Base-by-base conservation (phyloP, 2,888 invertebrate species). In the Lordiphosa fenestrarum region DNA sequence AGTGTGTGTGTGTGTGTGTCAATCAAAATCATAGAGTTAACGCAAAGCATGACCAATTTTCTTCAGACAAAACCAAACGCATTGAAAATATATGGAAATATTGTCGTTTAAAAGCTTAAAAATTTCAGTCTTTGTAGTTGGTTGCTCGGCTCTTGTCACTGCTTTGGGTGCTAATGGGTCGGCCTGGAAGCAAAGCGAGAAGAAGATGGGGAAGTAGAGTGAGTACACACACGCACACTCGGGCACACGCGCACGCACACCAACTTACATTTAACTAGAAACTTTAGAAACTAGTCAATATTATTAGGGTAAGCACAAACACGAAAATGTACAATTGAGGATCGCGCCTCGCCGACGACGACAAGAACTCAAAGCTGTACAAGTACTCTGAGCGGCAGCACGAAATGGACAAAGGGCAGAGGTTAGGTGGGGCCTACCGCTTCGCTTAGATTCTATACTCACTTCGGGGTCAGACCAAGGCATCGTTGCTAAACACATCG, bases 51-150 rank as follows among this genome's bases (percentile, higher is more conserved):
- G 48, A 40, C 39, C 49, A 65, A 59, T 10, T 21, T 44, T 33
- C 13, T 44, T 33, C 15, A 44, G 33, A 13, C 13, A 15, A 33
- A 41, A 50, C 21, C 21, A 51, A 62, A 72, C 60, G 51, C 53
- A 69, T 71, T 62, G 66, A 77, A 87, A 84, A 74, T 76, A 84
- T 75, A 71, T 70, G 73, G 85, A 88, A 88, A 89, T 89, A 89
- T 89, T 89, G 89, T 89, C 89, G 82, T 85, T 89, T 86, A 88
- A 89, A 89, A 89, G 88, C 89, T 89, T 88, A 88, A 89, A 88
- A 89, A 86, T 87, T 89, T 89, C 89, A 89, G 89, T 89, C 89
- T 89, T 89, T 88, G 86, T 88, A 85, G 82, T 77, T 78, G 71
- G 66, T 76, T 77, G 82, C 67, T 70, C 67, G 69, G 66, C 68